Base-by-base conservation (phyloP, 2,888 invertebrate genomes). In the Isoperla grammatica region DNA sequence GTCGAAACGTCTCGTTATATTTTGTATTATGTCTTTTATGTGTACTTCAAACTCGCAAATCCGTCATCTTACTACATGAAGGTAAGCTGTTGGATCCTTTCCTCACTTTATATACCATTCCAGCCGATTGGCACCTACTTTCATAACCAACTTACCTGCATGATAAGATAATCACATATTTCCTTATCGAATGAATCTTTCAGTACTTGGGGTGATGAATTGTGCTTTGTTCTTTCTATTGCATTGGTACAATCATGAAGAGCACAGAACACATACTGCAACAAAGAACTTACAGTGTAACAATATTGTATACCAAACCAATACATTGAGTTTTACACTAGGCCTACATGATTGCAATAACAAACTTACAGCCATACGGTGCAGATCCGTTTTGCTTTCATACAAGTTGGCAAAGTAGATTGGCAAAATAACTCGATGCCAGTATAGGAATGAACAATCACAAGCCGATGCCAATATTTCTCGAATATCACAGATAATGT, bases 341-440 rank as follows among this genome's bases (percentile, higher is more conserved):
- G n/a, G 22, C 13, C 6, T 2, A 60, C 12, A 17, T 11, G n/a
- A 46, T 20, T 12, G 19, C 9, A 37, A 12, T 9, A 37, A 37
- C 12, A 37, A 60, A 70, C 76, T 74, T 73, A 81, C 81, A 69
- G 77, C 76, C 64, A 86, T 74, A 72, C 83, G 81, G 40, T 83
- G 75, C 56, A 84, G 78, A 76, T 88, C 86, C 19, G 81, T 73
- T 65, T 86, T 84, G 61, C 79, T 79, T 63, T 84, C 82, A 65
- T 86, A 83, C 65, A 88, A 77, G 71, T 88, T 86, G 63, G 85
- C 81, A 67, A 92, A 82, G 74, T 91, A 90, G 53, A 87, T 82
- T 1, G 87, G 85, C 56, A 91, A 77, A 56, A 91, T 78, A 65
- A 86, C 82, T 69, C 87, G 83, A 75, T 94, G 91, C 86, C 89